Base-by-base conservation (phyloP, 1,140 invertebrate genomes). In the Geopemphigus sp. region DNA sequence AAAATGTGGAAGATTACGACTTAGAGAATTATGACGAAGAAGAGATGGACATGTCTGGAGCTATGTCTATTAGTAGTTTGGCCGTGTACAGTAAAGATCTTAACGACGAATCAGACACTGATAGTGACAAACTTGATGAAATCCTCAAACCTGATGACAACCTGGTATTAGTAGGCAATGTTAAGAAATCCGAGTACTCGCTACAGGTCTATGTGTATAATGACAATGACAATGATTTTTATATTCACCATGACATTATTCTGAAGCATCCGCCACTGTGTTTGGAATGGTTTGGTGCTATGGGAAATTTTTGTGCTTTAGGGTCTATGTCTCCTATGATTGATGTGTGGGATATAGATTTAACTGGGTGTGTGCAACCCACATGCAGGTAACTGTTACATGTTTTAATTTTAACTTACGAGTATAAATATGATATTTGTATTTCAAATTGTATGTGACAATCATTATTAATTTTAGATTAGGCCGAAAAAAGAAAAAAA, bases 181-280 rank as follows among this genome's bases (percentile, higher is more conserved):
- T 95, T 19, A 91, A 95, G 83, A 92, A 90, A 81, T 94, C 96
- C 87, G 90, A 91, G 26, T 92, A 92, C 84, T 88, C 92, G 73
- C 86, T 98, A 82, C 95, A 98, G 90, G 89, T 98, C 66, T 92
- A 94, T 89, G 91, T 98, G 59, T 97, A 95, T 84, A 98, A 98
- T 86, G 91, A 95, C 85, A 89, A 90, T 47, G 93, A 95, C 84
- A 92, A 89, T 56, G 94, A 94, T 24, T 90, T 97, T 73, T 98
- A 97, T 85, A 92, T 96, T 14, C 95, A 98, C 85, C 96, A 98
- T 86, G 95, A 98, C 84, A 91, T 96, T 66, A 85, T 96, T 17
- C 86, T 98, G 66, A 91, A 95, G 5, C 90, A 93, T 63, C 94
- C 95, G 85, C 96, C 96, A 8, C 86, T 98, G 11, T 95, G 94